Conservation (phyloP, 1,140 invertebrate species). For the Drosophila pseudoananassae region DNA sequence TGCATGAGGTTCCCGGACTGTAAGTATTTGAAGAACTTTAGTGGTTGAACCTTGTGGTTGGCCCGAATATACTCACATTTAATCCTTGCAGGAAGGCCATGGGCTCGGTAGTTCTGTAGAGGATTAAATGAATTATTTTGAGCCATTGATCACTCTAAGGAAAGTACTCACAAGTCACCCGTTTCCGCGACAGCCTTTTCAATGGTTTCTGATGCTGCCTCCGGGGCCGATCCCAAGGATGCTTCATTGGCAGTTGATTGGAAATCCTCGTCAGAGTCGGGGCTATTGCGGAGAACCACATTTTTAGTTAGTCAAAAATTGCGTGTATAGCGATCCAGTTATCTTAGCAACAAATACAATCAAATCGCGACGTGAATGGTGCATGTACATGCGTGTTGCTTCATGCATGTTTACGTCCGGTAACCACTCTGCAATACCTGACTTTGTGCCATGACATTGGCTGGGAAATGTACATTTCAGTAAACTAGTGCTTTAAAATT, state of each 20-base stretch:
- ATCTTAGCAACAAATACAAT: constrained; percentile 4
- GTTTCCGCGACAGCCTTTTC: constrained; percentile 39
- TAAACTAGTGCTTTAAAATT: background rate
- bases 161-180: constrained; percentile 25
- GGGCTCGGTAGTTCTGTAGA: constrained; percentile 53
- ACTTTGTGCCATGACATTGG: constrained; percentile 62
- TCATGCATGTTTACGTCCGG: constrained; percentile 9
- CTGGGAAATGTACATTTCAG: constrained; percentile 42
- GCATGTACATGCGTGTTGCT: constrained; percentile 48
- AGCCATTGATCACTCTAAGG: constrained; percentile 15
- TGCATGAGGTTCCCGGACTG: constrained; percentile 58
- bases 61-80: constrained; percentile 55
- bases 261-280: constrained; percentile 22
- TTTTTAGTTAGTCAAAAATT: background rate
- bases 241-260: constrained; percentile 27
- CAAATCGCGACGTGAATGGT: constrained; percentile 1
- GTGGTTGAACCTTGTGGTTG: background rate
- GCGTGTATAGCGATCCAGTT: background rate
- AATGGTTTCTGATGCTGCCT: constrained; percentile 9
- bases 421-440: constrained; percentile 39
- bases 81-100: constrained; percentile 72
- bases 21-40: constrained; percentile 21
- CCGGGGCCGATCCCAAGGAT: constrained; percentile 32
- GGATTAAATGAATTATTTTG: background rate
- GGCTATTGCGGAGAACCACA: constrained; percentile 7